A percentile compares a stretch with the other conserved stretches of the same genome.
Conservation (phyloP, 2,888 invertebrate species). For the Catocala fraxini region DNA sequence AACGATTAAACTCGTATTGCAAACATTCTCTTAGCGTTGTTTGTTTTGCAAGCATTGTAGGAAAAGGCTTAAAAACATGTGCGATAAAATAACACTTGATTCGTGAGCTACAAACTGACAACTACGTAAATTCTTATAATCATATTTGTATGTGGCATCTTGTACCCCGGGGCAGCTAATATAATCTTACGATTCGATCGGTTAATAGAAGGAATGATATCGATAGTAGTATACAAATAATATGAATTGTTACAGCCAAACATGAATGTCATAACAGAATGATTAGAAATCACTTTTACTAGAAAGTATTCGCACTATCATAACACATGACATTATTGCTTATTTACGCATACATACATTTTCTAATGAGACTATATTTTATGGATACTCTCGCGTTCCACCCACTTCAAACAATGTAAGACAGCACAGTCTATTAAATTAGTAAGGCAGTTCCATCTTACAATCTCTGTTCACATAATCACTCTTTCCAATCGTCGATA, state of each 20-base stretch:
- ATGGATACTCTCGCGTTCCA: no score
- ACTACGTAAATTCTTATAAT: no score
- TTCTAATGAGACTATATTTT: not conserved
- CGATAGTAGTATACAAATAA: no score
- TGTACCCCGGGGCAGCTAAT: no score
- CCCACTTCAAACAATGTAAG: no score
- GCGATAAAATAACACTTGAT: no score
- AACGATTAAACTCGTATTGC: not conserved
- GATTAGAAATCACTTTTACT: not conserved
- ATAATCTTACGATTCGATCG: no score
- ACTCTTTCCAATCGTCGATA: conserved; percentile 26
- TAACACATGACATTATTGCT: conserved; percentile 2
- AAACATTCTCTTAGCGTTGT: not conserved
- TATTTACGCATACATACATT: conserved; percentile 4
- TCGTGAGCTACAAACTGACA: no score
- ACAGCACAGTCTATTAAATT: not conserved
- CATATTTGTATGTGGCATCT: no score
- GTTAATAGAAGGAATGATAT: no score
- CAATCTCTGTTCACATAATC: conserved; percentile 3
- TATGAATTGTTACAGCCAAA: not conserved
- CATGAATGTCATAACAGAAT: not conserved
- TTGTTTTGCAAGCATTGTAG: no score
- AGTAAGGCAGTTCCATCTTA: conserved; percentile 16
- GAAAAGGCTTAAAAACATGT: no score
- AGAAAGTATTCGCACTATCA: conserved; percentile 4